These are phyloP conservation scores for Eretmocerus hayati DNA, from an alignment of 2,888 invertebrate genomes.

Conservation along the genomic window DNA sequence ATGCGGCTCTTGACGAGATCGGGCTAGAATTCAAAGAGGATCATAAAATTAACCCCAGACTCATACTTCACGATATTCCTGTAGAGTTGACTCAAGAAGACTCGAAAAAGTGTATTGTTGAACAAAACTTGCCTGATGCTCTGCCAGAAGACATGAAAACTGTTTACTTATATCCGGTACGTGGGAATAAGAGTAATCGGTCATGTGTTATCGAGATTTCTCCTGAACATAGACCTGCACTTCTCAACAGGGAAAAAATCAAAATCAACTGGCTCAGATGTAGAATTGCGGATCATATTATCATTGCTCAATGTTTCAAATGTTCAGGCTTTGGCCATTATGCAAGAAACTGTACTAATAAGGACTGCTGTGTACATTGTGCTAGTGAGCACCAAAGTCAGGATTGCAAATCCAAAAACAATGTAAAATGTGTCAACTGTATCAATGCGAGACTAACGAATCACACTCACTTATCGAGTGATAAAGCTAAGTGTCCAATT, in stretches of 20 bases:
- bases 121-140: neutral
- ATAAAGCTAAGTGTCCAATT: neutral
- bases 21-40: slow-evolving; percentile 1
- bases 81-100: neutral
- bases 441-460: neutral
- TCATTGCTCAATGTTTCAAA: slow-evolving; percentile 1
- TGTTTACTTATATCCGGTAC: neutral
- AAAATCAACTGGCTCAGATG: neutral
- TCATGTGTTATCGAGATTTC: neutral
- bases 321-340: neutral
- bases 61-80: neutral
- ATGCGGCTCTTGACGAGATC: neutral
- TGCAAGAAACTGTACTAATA: neutral
- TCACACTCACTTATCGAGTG: neutral
- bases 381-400: neutral
- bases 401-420: neutral
- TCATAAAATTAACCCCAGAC: neutral
- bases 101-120: neutral
- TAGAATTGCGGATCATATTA: neutral
- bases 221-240: neutral
- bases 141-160: neutral
- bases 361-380: neutral
- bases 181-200: neutral
- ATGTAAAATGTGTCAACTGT: neutral
- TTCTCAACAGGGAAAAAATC: neutral